A percentile compares a stretch with the other conserved stretches of the same genome.
Evolutionary conservation across 2,888 invertebrate genomes (phyloP).

Genomic region (Drosophila kanekoi): DNA sequence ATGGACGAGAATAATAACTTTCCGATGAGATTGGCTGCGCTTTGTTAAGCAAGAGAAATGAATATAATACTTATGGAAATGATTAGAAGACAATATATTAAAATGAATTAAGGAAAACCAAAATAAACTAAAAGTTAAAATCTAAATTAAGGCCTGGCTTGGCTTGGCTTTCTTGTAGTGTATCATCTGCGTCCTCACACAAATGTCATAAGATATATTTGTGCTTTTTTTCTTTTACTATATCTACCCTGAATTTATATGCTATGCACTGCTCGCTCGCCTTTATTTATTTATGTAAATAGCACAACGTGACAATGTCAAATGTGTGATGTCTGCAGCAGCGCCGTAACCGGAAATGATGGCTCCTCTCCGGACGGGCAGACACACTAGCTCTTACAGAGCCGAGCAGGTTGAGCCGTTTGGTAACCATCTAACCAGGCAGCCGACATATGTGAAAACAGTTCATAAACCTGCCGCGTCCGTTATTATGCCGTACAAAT

Average conservation of each 20-base stretch:
- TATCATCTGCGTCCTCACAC: constrained; percentile 3
- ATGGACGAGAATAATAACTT: background rate
- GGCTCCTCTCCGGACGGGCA: constrained; percentile 5
- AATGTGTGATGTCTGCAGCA: constrained; percentile 42
- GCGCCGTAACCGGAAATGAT: constrained; percentile 45
- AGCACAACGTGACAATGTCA: constrained; percentile 76
- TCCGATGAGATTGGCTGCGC: background rate
- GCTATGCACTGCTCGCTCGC: constrained; percentile 39
- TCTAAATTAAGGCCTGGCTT: background rate
- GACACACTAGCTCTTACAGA: background rate
- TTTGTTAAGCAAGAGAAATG: too few relatives aligned
- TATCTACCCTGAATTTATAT: constrained; percentile 62
- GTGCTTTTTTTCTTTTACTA: constrained; percentile 26
- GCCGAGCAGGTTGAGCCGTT: constrained; percentile 1
- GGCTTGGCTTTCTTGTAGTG: constrained; percentile 14
- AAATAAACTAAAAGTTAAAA: too few relatives aligned
- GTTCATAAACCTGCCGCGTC: constrained; percentile 61
- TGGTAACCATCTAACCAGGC: constrained; percentile 22
- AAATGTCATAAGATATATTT: background rate
- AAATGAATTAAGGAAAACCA: too few relatives aligned
- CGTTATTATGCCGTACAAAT: constrained; percentile 57
- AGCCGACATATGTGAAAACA: constrained; percentile 27
- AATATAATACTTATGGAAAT: too few relatives aligned
- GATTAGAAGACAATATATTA: too few relatives aligned
- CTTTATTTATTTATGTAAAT: constrained; percentile 67